Base-by-base conservation (phyloP, 2,888 invertebrate species). In the Unio pictorum region DNA sequence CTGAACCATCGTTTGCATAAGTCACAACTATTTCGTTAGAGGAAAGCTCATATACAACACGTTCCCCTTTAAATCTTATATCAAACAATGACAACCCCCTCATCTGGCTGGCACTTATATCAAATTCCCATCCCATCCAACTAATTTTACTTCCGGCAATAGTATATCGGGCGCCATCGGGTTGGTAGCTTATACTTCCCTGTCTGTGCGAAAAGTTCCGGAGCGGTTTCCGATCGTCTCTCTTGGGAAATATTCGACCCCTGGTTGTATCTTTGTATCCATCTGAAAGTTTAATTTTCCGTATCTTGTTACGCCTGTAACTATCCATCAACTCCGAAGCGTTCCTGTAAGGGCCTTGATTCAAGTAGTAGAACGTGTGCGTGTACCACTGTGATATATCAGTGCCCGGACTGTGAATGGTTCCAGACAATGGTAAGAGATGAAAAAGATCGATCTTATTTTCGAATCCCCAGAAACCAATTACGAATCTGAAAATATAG, bases 121-220 rank as follows among this genome's bases (percentile, higher is more conserved):
- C 78, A 66, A 82, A 81, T 34, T 75, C 64, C 84, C 84, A 85
- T 8, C 79, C 84, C 78, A 81, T 76, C 81, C 82, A 85, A 17
- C 66, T 61, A 8, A 84, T 70, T 7, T 65, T 69, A 20, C 78
- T 72, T 8, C 76, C 84, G 55, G 73, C 65, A 2, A 85, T 74
- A 7, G 71, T 76, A 68, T 76, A 85, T 55, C 85, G 69, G 0
- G 75, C 70, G 15, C 82, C 83, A 11, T 72, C 67, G 1, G 83
- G 81, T 66, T 75, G 72, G 58, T 71, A 79, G 1, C 80, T 74
- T 55, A 69, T 64, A 4, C 84, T 82, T 3, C 83, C 83, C 15
- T 73, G 72, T 20, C 73, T 62, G 45, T 75, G 60, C 3, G 82
- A 74, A 30, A 74, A 71, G 28, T 69, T 59, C 20, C 79, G 66